Evolutionary conservation across 2,797 vertebrate species (phyloP).

Genomic region (Microchirus variegatus): DNA sequence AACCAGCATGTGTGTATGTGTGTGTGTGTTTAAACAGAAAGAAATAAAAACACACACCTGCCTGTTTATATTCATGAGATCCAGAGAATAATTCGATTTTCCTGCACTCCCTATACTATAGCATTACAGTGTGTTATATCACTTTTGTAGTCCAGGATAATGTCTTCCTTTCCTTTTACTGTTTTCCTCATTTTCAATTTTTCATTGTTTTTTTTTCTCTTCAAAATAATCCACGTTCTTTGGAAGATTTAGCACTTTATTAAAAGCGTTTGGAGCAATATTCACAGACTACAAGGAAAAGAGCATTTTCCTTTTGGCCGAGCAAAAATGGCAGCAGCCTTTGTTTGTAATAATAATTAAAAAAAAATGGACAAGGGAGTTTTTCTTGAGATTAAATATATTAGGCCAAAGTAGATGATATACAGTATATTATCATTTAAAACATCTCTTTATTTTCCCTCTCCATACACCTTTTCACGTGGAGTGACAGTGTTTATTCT

Average conservation of each 20-base stretch:
- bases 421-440: no score
- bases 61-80: conserved; percentile 38
- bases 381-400: no score
- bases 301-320: no score
- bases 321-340: no score
- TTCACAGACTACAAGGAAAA: no score
- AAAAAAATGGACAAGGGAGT: no score
- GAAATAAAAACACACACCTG: conserved; percentile 15
- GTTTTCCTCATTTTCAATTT: not conserved
- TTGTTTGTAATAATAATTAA: no score
- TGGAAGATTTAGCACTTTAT: no score
- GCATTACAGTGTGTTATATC: conserved; percentile 33
- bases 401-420: no score
- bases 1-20: not conserved
- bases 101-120: conserved; percentile 27
- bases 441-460: not conserved
- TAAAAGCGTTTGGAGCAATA: no score
- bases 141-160: conserved; percentile 29
- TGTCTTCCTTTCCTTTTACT: conserved; percentile 12
- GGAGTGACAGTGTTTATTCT: conserved; percentile 39
- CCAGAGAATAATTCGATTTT: conserved; percentile 43
- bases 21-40: conserved; percentile 16
- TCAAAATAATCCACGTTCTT: no score
- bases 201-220: not conserved
- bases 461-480: conserved; percentile 10